Base-by-base conservation (phyloP, 2,888 invertebrate species). In the Acronicta aceris region DNA sequence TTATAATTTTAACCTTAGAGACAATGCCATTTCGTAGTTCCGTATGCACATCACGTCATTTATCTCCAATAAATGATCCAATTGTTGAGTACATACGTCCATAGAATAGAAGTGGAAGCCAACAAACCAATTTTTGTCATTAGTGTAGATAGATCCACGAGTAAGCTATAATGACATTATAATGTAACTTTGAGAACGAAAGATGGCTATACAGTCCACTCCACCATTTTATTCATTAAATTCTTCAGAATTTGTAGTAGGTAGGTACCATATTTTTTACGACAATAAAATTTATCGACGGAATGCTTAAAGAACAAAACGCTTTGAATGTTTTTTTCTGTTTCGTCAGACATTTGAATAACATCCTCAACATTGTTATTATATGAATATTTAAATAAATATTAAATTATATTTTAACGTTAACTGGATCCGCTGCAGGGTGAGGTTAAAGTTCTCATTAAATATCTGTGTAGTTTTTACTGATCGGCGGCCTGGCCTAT, bases 371-470 rank as follows among this genome's bases (percentile, higher is more conserved):
- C 42, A 46, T 52, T 62, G 55, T 64, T 69, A 54, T 55, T 60
- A 65, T 40, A 45, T 57, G 25, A 17, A 49, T 65, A 55, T n/a
- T n/a, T 68, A 49, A 65, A 65, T 71, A 51, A 63, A 63, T 56
- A 62, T 59, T n/a, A 59, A 65, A 65, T 59, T 57, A 57, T 58
- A 71, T 52, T 76, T 59, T 61, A 65, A 74, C 38, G 41, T 64
- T 63, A 61, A 59, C 60, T 61, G 56, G 55, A 62, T 60, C 65
- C 55, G 58, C 56, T 70, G 59, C 65, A 71, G 59, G 59, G 52
- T 68, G 76, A 81, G 85, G 85, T 88, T 85, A 87, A 86, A 85
- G 81, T 83, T 87, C 87, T 80, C 86, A 87, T 89, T 84, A 84
- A 80, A 78, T 79, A 72, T 75, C 71, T 71, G 81, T 81, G 65